phyloP scores from a whole-genome alignment of 2,113 vertebrate genomes.

The Silurus glanis region DNA sequence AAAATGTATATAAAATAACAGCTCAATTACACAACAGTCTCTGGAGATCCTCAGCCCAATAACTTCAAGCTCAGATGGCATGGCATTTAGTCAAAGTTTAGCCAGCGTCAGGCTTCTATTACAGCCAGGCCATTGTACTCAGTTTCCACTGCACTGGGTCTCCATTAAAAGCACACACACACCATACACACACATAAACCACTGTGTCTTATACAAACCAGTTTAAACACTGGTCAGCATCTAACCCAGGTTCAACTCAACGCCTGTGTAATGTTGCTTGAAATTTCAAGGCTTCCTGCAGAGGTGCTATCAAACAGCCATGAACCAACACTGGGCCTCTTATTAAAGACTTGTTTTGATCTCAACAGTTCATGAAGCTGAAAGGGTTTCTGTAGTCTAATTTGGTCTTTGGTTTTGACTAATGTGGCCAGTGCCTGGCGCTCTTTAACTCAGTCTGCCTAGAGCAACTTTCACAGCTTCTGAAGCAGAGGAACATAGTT shows the following conservation, averaged over 20 bases:
- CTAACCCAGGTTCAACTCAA: not conserved
- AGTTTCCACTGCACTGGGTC: not conserved
- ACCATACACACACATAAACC: slow-evolving; percentile 12
- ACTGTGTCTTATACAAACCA: not conserved
- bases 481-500: not conserved
- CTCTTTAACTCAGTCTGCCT: not conserved
- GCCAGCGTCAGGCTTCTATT: not conserved
- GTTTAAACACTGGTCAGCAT: not conserved
- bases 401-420: not conserved
- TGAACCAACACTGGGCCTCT: not conserved
- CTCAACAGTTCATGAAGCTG: not conserved
- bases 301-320: not conserved
- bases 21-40: not conserved
- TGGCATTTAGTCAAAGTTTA: slow-evolving; percentile 13
- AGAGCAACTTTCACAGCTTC: not conserved
- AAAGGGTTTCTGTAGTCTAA: not conserved
- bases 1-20: not conserved
- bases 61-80: not conserved
- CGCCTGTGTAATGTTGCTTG: not conserved
- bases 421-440: not conserved
- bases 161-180: not conserved
- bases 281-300: not conserved
- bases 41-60: not conserved
- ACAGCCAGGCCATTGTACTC: slow-evolving; percentile 9
- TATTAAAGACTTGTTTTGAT: slow-evolving; percentile 1